Evolutionary conservation across 2,113 vertebrate genomes (phyloP).

Genomic region (Alaudala cheleensis): DNA sequence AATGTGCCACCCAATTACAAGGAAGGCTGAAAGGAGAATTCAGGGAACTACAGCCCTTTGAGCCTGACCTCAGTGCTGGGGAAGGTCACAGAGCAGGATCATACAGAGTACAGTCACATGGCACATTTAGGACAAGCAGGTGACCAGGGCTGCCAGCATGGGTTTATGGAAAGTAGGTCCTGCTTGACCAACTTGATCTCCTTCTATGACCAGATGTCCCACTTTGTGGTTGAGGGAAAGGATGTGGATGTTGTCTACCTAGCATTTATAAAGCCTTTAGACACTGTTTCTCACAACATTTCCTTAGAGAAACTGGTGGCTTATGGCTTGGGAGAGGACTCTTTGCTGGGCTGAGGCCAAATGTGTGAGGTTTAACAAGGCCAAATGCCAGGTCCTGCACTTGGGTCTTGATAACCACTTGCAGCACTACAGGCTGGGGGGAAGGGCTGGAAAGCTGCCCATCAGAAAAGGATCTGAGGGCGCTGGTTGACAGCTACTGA

Average conservation of each 20-base stretch:
- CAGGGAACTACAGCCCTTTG: not conserved
- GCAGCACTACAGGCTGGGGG: not conserved
- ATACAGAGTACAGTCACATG: not conserved
- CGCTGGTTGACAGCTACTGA: not conserved
- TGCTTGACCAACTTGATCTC: not conserved
- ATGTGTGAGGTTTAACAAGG: not conserved
- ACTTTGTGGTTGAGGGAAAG: not conserved
- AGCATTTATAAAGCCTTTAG: not conserved
- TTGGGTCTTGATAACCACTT: not conserved
- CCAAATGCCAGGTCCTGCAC: not conserved
- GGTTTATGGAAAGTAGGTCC: not conserved
- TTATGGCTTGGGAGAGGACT: not conserved
- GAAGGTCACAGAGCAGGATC: not conserved
- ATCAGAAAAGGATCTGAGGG: not conserved
- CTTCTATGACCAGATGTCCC: not conserved
- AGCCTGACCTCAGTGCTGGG: not conserved
- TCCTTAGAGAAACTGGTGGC: not conserved
- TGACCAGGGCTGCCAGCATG: not conserved
- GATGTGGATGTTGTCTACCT: not conserved
- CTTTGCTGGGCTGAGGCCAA: not conserved
- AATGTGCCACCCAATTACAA: not conserved
- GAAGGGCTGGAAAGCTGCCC: not conserved
- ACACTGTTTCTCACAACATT: not conserved
- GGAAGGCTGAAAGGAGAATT: not conserved
- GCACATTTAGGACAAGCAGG: not conserved